Evolutionary conservation across 2,888 invertebrate species (phyloP).

Genomic region (Stenoptilia bipunctidactyla): DNA sequence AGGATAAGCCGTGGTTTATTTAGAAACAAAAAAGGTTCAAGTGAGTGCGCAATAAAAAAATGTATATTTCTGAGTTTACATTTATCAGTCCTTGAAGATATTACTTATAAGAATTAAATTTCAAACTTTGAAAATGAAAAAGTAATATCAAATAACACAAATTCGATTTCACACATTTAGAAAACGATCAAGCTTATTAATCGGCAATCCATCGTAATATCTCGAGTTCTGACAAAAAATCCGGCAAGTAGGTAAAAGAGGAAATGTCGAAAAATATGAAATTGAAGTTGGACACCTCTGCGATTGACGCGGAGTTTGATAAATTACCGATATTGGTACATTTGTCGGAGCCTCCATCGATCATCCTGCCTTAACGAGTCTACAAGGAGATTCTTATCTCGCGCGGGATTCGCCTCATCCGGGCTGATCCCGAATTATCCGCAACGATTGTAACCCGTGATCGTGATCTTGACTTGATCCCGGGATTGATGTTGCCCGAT

Average conservation of each 20-base stretch:
- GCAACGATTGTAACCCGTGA: no score
- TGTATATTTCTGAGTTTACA: no score
- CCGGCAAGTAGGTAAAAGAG: conserved; percentile 16
- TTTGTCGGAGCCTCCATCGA: conserved; percentile 20
- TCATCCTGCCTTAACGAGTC: conserved; percentile 15
- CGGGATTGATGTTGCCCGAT: no score
- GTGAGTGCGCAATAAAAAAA: no score
- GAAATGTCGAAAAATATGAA: conserved; percentile 16
- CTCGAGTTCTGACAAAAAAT: conserved; percentile 1
- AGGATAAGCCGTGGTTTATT: no score
- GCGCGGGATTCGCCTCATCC: background rate
- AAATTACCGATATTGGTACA: conserved; percentile 45
- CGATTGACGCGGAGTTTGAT: conserved; percentile 36
- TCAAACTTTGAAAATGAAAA: no score
- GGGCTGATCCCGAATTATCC: background rate
- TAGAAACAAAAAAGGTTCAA: no score
- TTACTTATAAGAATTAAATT: no score
- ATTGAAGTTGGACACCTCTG: conserved; percentile 25
- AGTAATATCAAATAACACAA: no score
- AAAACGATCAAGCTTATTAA: background rate
- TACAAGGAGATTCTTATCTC: conserved; percentile 11
- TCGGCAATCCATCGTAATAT: conserved; percentile 1
- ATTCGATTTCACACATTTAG: no score
- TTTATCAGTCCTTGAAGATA: no score
- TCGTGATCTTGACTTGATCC: no score